Conservation (phyloP, 1,140 invertebrate species). For the Popillia japonica region DNA sequence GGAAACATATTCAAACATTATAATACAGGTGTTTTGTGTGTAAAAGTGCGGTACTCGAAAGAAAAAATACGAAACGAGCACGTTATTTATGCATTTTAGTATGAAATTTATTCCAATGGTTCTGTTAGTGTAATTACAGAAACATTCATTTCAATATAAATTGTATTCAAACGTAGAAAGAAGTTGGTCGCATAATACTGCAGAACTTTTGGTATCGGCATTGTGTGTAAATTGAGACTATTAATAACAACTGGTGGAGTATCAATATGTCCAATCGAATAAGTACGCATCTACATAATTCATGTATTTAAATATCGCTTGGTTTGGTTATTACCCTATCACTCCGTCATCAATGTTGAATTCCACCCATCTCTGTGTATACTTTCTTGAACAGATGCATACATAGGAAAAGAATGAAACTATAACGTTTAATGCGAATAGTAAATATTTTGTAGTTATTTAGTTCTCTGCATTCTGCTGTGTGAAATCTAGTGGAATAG, state of each 20-base stretch:
- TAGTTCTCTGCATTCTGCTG: too few species aligned
- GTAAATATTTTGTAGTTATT: too few species aligned
- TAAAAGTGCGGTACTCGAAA: conserved; percentile 4
- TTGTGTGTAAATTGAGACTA: conserved; percentile 61
- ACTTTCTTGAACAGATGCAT: neutral
- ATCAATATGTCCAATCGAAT: conserved; percentile 61
- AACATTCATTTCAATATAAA: conserved; percentile 41
- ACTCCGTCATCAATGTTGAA: conserved; percentile 51
- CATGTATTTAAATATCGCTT: conserved; percentile 60
- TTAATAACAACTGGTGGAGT: conserved; percentile 59
- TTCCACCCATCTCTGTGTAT: neutral
- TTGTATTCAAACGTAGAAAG: conserved; percentile 39
- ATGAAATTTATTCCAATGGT: conserved; percentile 34
- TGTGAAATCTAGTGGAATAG: too few species aligned
- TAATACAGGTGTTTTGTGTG: conserved; percentile 35
- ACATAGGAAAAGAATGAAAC: neutral
- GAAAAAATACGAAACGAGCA: conserved; percentile 17
- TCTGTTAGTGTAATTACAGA: conserved; percentile 38
- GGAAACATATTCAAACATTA: conserved; percentile 31
- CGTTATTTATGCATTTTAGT: conserved; percentile 32
- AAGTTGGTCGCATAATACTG: conserved; percentile 23
- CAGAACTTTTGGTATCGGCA: conserved; percentile 46
- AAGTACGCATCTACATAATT: conserved; percentile 60
- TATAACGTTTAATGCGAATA: neutral
- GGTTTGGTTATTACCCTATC: conserved; percentile 60